Evolutionary conservation across 2,113 vertebrate genomes (phyloP).

Genomic region (Plecotus auritus): DNA sequence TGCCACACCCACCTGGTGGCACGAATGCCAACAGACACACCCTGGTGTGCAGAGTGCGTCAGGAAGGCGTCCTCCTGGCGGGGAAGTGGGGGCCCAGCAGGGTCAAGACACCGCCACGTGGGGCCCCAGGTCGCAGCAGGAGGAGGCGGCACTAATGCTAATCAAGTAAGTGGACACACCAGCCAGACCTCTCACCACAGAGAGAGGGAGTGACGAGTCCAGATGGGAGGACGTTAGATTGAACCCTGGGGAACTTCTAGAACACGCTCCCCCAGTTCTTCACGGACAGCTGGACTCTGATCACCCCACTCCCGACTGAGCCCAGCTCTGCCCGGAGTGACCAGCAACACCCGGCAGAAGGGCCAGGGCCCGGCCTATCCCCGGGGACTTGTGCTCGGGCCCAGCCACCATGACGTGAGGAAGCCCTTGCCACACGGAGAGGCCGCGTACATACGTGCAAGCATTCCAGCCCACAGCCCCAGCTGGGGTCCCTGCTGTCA

Average conservation of each 20-base stretch:
- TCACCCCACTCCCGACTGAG: fast-evolving
- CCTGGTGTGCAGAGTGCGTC: not conserved
- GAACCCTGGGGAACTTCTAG: not conserved
- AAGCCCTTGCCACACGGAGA: not conserved
- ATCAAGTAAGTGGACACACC: fast-evolving
- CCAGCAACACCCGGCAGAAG: not conserved
- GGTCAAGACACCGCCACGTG: fast-evolving
- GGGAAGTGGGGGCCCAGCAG: not conserved
- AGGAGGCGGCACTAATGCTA: not conserved
- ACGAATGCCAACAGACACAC: not conserved
- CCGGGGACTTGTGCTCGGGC: not conserved
- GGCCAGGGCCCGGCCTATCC: not conserved
- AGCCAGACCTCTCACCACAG: not conserved
- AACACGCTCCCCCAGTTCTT: not conserved
- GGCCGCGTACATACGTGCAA: fast-evolving
- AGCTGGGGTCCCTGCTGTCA: too few relatives aligned
- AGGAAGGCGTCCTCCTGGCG: not conserved
- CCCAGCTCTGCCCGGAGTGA: not conserved
- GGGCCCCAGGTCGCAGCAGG: not conserved
- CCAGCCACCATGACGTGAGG: not conserved
- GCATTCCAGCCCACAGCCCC: not conserved
- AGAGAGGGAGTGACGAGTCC: not conserved
- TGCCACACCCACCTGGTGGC: not conserved
- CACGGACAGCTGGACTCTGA: too few relatives aligned
- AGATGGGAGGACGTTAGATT: not conserved